phyloP scores from a whole-genome alignment of 2,888 invertebrate genomes.

The Caenorhabditis sp. region DNA sequence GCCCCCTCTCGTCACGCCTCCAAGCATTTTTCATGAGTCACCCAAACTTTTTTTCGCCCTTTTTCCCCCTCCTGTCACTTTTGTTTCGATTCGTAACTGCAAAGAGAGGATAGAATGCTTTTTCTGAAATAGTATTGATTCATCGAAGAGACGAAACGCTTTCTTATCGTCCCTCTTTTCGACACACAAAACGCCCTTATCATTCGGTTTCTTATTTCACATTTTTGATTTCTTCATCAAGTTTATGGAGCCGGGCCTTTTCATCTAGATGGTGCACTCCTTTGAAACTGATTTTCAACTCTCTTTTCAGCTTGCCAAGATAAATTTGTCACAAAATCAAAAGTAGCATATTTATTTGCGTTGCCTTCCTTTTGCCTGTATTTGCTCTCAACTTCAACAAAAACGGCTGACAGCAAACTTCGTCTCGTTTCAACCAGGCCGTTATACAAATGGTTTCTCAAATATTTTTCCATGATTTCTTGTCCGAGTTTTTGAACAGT shows the following conservation, averaged over 20 bases:
- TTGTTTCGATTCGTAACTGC: constrained; percentile 21
- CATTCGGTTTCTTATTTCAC: background rate
- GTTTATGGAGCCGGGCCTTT: background rate
- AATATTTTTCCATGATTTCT: constrained; percentile 14
- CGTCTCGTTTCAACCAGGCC: constrained; percentile 2
- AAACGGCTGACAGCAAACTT: constrained; percentile 9
- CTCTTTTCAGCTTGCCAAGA: background rate
- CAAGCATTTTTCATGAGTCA: constrained; percentile 31
- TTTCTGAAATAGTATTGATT: constrained; percentile 25
- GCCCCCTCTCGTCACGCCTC: background rate
- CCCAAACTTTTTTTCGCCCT: constrained; percentile 23
- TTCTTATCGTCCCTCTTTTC: constrained; percentile 3
- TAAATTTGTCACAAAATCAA: constrained; percentile 25
- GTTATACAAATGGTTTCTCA: constrained; percentile 10
- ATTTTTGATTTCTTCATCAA: background rate
- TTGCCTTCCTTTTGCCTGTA: constrained; percentile 1
- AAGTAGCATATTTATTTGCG: constrained; percentile 28
- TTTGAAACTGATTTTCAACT: background rate
- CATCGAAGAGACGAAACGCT: constrained; percentile 8
- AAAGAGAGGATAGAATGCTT: background rate
- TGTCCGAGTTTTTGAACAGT: background rate
- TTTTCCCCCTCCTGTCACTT: background rate
- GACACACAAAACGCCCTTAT: constrained; percentile 2
- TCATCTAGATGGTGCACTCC: background rate
- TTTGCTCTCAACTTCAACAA: constrained; percentile 28